Evolutionary conservation across 2,888 invertebrate genomes (phyloP), one percentile per base, ranked within the genome.

Genomic region (Conus canariensis): DNA sequence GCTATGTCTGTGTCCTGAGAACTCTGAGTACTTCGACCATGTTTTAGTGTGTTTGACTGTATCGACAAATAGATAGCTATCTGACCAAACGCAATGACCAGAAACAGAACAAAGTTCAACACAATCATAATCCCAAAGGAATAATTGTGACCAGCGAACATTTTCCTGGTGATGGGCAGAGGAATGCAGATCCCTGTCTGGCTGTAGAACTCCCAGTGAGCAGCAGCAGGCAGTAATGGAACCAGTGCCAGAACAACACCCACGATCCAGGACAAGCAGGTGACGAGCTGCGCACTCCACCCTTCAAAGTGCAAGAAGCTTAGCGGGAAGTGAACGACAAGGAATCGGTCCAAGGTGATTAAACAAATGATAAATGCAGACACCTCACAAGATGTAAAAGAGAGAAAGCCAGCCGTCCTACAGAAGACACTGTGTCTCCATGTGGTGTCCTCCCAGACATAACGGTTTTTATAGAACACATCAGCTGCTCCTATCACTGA

Each of bases 291-390:
- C 3, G 95, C 94, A 9, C 89, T 92, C 45, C 92, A 92, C 9
- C 92, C 85, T 12, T 93, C 94, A 59, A 96, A 93, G 14, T 90
- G 90, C n/a, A 91, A 67, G 45, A 90, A 88, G 25, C 91, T 97
- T 86, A 97, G 95, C 22, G 97, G 97, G 91, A 97, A 96, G 19
- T 97, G 97, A 77, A 97, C 97, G 0, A 97, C 97, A 92, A 97
- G 96, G 92, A 97, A 97, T 22, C 97, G 97, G 94, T 97, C 97
- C 96, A 97, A 97, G 0, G 97, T 97, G 90, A 97, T 97, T 91
- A 97, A 93, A 0, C 97, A 97, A 22, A 97, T 96, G 87, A 97
- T 97, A 91, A 97, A 94, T 3, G 97, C 97, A 0, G 97, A 97
- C 6, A 97, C 97, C 94, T 97, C 97, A 91, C 97, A 97, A 90